Evolutionary conservation across 2,888 invertebrate genomes (phyloP).

Genomic region (Sphaerophoria taeniata): DNA sequence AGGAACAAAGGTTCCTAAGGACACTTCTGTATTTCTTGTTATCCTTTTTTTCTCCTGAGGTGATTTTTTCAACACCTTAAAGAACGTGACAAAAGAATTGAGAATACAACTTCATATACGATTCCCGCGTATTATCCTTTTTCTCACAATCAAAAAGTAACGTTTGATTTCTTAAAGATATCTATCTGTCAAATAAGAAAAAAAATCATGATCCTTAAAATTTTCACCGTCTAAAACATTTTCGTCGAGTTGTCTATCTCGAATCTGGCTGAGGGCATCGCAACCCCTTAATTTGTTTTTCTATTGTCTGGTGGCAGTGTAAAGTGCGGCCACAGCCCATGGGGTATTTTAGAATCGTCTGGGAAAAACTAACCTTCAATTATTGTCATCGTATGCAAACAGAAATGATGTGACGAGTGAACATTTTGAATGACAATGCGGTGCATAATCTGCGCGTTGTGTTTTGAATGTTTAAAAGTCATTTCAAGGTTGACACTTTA

Average conservation of each 20-base stretch:
- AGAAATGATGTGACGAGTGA: not conserved
- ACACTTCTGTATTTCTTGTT: constrained; percentile 53
- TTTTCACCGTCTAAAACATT: not conserved
- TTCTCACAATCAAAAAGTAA: constrained; percentile 33
- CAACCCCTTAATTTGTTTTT: constrained; percentile 68
- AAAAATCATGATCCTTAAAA: constrained; percentile 22
- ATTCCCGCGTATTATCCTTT: constrained; percentile 46
- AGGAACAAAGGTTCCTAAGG: constrained; percentile 29
- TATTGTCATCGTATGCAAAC: constrained; percentile 33
- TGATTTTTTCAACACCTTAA: constrained; percentile 66
- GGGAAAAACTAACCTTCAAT: constrained; percentile 59
- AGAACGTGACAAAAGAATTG: constrained; percentile 44
- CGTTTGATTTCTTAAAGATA: constrained; percentile 30
- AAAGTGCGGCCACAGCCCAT: constrained; percentile 50
- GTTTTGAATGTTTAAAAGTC: constrained; percentile 47
- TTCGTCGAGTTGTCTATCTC: not conserved
- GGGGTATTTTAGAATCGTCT: constrained; percentile 35
- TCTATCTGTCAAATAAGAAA: constrained; percentile 16
- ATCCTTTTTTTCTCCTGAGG: constrained; percentile 46
- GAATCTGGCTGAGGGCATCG: not conserved
- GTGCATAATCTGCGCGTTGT: not conserved
- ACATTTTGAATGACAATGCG: constrained; percentile 28
- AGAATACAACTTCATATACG: constrained; percentile 35
- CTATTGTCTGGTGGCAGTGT: constrained; percentile 58
- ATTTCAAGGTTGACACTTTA: constrained; percentile 63